Evolutionary conservation across 2,888 invertebrate species (phyloP), one percentile per base, ranked within the genome.

Genomic region (Melanophora roralis): DNA sequence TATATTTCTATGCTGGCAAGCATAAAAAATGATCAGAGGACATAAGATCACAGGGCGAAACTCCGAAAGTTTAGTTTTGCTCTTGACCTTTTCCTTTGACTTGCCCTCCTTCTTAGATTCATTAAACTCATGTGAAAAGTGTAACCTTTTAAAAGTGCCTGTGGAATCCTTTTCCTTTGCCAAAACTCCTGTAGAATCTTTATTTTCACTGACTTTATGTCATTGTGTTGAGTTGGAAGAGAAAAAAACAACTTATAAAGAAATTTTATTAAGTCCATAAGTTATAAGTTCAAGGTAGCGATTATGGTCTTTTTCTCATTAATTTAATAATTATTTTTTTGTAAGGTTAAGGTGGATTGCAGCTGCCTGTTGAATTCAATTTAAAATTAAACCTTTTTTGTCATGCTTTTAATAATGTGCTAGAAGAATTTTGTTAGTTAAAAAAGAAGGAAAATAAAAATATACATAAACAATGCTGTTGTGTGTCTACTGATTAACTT

Each of bases 241-340:
- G 14, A 32, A 43, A 2, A 53, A 27, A 32, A 11, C 0, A 21
- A 62, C 32, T 27, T 3, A 3, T 45, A 59, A 36, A 34, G 43
- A n/a, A n/a, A n/a, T n/a, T 62, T 45, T 45, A 4, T 19, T 2
- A 43, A 43, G 6, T 19, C 12, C 27, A 62, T 57, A 36, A 36
- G n/a, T 64, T 64, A 49, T 7, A 65, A 71, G 71, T 65, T 77
- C 27, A 71, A 59, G 71, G 71, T 59, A 59, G 34, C 36, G 21
- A 34, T 64, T 71, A 36, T 36, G 53, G 47, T 21, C 1, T 43
- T 53, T 16, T 43, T 16, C 1, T 47, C 6, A 2, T 32, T 27
- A 40, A 5, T 9, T 23, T 60, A 9, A 32, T 38, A 23, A 9
- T 36, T 23, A 11, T 51, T 38, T 21, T 65, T 19, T 12, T 40